These are phyloP conservation scores for Ptychodera flava DNA, from an alignment of 35 echinoderm and acorn worm species.

Conservation along the genomic window DNA sequence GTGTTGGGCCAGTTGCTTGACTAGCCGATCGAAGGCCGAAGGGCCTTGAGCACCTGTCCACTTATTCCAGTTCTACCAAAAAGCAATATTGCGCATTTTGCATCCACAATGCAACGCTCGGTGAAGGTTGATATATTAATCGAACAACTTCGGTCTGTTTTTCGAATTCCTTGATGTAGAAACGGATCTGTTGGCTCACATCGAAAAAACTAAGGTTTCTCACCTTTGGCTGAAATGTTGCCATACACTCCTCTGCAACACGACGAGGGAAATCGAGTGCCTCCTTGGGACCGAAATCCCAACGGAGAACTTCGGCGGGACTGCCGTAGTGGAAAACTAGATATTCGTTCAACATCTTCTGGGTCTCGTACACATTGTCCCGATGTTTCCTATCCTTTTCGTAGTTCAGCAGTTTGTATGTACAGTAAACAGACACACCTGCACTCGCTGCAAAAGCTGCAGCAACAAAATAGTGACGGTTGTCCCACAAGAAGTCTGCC, in stretches of 20 bases:
- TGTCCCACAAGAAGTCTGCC: background rate
- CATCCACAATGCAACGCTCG: no score
- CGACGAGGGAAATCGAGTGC: slow-evolving; percentile 73
- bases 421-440: background rate
- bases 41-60: no score
- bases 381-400: background rate
- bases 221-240: slow-evolving; percentile 11
- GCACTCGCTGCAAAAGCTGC: background rate
- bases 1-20: no score
- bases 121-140: no score
- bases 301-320: slow-evolving; percentile 67
- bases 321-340: slow-evolving; percentile 76
- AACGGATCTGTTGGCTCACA: no score
- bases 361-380: slow-evolving; percentile 68
- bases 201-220: background rate
- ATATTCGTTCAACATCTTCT: slow-evolving; percentile 84
- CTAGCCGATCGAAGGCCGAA: no score
- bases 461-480: slow-evolving; percentile 11
- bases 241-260: slow-evolving; percentile 81
- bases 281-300: slow-evolving; percentile 73
- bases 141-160: no score
- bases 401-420: background rate
- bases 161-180: no score
- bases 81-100: no score
- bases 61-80: no score